Conservation (phyloP, 2,797 vertebrate species). For the Dryobates pubescens region DNA sequence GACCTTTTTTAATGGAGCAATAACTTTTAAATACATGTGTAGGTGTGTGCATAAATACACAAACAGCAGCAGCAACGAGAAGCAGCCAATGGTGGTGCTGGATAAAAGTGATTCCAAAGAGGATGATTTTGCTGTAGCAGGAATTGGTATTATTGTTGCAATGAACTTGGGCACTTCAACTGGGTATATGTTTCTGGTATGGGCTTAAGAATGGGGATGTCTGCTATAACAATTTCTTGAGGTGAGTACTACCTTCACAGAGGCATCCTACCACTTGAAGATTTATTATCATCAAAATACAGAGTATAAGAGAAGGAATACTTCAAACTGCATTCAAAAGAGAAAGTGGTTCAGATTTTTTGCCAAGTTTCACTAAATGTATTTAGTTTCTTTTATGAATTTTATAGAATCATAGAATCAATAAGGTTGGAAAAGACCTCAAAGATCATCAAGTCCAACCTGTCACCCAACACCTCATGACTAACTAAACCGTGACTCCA, state of each 20-base stretch:
- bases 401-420: too few relatives aligned
- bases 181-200: fast-evolving
- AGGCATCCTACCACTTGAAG: neutral
- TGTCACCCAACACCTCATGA: too few relatives aligned
- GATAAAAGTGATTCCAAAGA: neutral
- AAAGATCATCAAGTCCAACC: too few relatives aligned
- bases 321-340: neutral
- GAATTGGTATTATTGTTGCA: neutral
- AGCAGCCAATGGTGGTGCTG: neutral
- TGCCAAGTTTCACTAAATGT: neutral
- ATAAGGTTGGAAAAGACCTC: too few relatives aligned
- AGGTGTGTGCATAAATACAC: neutral
- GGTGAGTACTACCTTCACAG: neutral
- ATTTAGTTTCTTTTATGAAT: neutral
- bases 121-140: neutral
- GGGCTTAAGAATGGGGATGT: too few relatives aligned
- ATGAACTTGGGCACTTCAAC: neutral
- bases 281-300: neutral
- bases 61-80: neutral
- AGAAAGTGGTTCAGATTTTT: neutral
- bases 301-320: neutral
- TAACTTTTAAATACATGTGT: neutral
- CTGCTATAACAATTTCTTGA: neutral
- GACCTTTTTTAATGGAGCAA: neutral
- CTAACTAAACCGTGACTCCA: too few relatives aligned